Evolutionary conservation across 92 coral and sea anemone genomes (phyloP).

Genomic region (Palythoa grandis): DNA sequence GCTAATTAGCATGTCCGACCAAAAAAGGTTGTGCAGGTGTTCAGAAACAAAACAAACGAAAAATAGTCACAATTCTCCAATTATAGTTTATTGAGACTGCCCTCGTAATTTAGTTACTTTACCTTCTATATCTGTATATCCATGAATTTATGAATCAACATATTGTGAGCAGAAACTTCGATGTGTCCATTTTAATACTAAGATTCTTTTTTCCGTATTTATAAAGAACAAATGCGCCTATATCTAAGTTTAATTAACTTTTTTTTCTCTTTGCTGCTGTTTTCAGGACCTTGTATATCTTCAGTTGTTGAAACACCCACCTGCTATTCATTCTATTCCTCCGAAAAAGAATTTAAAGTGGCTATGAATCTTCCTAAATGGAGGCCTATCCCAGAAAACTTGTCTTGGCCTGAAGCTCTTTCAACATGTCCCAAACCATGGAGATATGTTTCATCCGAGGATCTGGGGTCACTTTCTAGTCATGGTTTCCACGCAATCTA

Average conservation of each 20-base stretch:
- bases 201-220: no score
- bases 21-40: no score
- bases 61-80: no score
- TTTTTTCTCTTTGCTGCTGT: not conserved
- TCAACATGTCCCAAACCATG: slow-evolving; percentile 52
- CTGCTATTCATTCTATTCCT: slow-evolving; percentile 37
- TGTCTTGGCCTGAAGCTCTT: slow-evolving; percentile 47
- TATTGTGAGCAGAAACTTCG: no score
- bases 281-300: not conserved
- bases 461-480: not conserved
- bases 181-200: not conserved
- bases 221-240: no score
- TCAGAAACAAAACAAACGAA: no score
- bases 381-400: slow-evolving; percentile 27
- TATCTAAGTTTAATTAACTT: no score
- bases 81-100: no score
- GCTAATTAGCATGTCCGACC: no score
- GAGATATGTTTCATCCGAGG: slow-evolving; percentile 45
- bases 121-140: no score
- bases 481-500: slow-evolving; percentile 19
- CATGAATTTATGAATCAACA: not conserved
- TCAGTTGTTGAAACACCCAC: not conserved
- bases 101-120: no score
- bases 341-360: slow-evolving; percentile 16
- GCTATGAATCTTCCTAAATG: slow-evolving; percentile 51